These are phyloP conservation scores for Perodicticus potto DNA, from an alignment of 2,797 vertebrate species.

Conservation along the genomic window DNA sequence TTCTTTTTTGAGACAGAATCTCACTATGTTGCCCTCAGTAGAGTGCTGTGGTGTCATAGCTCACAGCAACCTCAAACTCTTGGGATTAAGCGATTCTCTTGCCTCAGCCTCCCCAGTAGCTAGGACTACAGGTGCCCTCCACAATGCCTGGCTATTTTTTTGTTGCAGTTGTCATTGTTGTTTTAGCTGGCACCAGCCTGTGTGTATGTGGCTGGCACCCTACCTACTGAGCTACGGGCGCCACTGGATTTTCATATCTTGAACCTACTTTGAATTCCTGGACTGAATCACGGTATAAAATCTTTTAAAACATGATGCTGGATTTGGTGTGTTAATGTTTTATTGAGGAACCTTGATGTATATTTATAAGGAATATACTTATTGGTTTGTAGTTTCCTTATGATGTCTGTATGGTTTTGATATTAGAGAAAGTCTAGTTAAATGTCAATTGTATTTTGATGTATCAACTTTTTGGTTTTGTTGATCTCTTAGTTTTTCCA, in stretches of 20 bases:
- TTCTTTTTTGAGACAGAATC: no score
- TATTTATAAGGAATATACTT: neutral
- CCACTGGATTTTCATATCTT: neutral
- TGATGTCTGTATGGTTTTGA: neutral
- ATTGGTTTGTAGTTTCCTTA: neutral
- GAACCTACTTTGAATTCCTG: neutral
- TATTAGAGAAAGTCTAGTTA: constrained; percentile 23
- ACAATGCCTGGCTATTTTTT: no score
- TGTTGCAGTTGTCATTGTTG: no score
- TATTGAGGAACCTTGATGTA: neutral
- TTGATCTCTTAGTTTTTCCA: neutral
- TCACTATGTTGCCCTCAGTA: no score
- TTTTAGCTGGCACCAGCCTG: no score
- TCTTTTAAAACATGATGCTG: neutral
- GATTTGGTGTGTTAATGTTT: constrained; percentile 11
- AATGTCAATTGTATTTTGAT: neutral
- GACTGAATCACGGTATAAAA: neutral
- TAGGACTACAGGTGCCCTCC: no score
- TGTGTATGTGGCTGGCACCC: no score
- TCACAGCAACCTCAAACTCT: no score
- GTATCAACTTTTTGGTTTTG: constrained; percentile 8
- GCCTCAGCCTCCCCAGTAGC: no score
- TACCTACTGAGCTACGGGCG: no score
- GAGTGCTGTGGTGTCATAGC: no score
- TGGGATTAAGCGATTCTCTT: no score